These are phyloP conservation scores for Galeopterus variegatus DNA, from an alignment of 2,113 vertebrate species.

Conservation along the genomic window DNA sequence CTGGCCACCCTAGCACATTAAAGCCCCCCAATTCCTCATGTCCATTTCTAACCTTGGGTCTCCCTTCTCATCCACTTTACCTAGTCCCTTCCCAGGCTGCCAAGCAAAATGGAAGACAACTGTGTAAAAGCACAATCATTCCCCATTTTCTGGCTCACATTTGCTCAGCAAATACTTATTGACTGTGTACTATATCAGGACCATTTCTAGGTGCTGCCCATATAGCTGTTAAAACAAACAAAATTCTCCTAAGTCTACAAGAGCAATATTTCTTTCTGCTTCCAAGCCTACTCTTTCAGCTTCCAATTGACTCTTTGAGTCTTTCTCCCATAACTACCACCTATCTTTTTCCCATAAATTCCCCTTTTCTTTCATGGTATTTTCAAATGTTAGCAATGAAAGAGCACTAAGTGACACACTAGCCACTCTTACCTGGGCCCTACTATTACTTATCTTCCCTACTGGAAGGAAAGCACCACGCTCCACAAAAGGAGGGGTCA, in stretches of 20 bases:
- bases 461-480: neutral
- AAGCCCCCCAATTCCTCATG: neutral
- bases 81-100: neutral
- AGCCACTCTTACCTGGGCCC: neutral
- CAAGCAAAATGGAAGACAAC: slow-evolving; percentile 42
- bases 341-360: neutral
- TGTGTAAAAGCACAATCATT: neutral
- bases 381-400: slow-evolving; percentile 13
- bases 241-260: neutral
- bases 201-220: neutral
- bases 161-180: neutral
- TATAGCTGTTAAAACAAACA: neutral
- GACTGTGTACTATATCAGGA: neutral
- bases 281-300: neutral
- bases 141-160: neutral
- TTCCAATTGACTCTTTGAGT: neutral
- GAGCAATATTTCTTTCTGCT: neutral
- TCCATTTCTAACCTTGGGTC: neutral
- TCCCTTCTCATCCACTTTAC: neutral
- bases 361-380: neutral
- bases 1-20: neutral
- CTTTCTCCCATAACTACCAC: neutral
- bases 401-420: neutral
- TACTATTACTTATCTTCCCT: neutral
- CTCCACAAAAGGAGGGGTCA: neutral